Percentiles rank a stretch among this genome's conserved stretches.
These are phyloP conservation scores for Sarcophaga peregrina DNA, from an alignment of 1,140 invertebrate genomes.

Conservation along the genomic window DNA sequence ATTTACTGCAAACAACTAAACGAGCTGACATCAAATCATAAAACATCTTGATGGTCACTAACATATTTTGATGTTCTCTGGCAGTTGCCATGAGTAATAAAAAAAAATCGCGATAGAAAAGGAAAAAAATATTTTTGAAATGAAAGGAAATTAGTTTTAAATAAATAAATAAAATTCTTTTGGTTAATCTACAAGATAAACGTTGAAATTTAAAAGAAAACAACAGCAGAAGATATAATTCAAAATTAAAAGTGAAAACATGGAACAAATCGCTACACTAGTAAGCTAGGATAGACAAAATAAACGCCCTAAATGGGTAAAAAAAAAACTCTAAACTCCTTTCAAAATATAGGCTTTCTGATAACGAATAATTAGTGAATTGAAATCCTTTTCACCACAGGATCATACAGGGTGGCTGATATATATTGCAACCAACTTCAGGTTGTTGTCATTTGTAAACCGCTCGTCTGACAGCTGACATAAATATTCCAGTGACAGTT, in stretches of 20 bases:
- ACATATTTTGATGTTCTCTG: neutral
- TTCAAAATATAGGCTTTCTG: too few relatives aligned
- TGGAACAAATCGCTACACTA: neutral
- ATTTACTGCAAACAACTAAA: conserved; percentile 27
- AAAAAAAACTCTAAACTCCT: too few relatives aligned
- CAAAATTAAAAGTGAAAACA: neutral
- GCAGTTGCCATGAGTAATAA: neutral
- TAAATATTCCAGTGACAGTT: too few relatives aligned
- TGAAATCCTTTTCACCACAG: too few relatives aligned
- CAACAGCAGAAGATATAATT: neutral
- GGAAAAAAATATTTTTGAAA: neutral
- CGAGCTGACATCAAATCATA: conserved; percentile 13
- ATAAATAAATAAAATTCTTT: conserved; percentile 1
- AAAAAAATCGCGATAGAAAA: neutral
- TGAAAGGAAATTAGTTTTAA: neutral
- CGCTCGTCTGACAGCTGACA: too few relatives aligned
- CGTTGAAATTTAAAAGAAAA: neutral
- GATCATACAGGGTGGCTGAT: too few relatives aligned
- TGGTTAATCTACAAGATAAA: neutral
- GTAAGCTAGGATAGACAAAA: too few relatives aligned
- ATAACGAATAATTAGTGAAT: too few relatives aligned
- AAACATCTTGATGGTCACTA: conserved; percentile 26
- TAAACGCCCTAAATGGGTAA: too few relatives aligned
- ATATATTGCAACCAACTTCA: too few relatives aligned
- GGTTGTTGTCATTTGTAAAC: too few relatives aligned